phyloP scores from a whole-genome alignment of 2,797 vertebrate species.

The Galaxias olidus region DNA sequence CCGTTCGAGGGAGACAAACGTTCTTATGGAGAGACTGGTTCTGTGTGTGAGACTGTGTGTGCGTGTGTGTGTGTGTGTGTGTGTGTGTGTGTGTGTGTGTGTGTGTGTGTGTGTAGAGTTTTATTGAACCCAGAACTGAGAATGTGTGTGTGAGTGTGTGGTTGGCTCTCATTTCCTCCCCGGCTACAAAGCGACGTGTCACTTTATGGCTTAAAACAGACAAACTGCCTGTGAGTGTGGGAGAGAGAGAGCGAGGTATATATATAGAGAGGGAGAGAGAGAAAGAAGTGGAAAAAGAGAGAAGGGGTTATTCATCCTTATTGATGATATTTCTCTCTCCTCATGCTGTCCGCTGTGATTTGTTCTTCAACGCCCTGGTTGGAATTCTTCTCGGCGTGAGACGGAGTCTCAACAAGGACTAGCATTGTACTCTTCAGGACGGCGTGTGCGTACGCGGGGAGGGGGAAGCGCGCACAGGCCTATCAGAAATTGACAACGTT shows the following conservation, averaged over 20 bases:
- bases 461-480: no score
- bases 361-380: slow-evolving; percentile 9
- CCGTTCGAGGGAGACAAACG: slow-evolving; percentile 42
- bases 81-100: no score
- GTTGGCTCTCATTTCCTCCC: slow-evolving; percentile 43
- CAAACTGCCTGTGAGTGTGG: slow-evolving; percentile 7
- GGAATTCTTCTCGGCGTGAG: slow-evolving; percentile 7
- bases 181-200: slow-evolving; percentile 28
- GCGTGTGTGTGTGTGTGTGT: no score
- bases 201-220: slow-evolving; percentile 26
- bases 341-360: slow-evolving; percentile 7
- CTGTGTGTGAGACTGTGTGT: no score
- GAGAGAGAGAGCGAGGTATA: neutral
- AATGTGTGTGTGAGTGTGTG: no score
- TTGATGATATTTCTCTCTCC: slow-evolving; percentile 9
- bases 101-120: no score
- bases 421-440: slow-evolving; percentile 29
- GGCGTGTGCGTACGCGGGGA: slow-evolving; percentile 8
- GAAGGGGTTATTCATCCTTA: neutral
- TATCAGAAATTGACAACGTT: no score
- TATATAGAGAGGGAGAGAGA: neutral
- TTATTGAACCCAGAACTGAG: slow-evolving; percentile 51
- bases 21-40: slow-evolving; percentile 54
- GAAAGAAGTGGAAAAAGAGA: neutral
- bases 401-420: slow-evolving; percentile 32